Base-by-base conservation (phyloP, 2,888 invertebrate species). In the Digitonthophagus gazella region DNA sequence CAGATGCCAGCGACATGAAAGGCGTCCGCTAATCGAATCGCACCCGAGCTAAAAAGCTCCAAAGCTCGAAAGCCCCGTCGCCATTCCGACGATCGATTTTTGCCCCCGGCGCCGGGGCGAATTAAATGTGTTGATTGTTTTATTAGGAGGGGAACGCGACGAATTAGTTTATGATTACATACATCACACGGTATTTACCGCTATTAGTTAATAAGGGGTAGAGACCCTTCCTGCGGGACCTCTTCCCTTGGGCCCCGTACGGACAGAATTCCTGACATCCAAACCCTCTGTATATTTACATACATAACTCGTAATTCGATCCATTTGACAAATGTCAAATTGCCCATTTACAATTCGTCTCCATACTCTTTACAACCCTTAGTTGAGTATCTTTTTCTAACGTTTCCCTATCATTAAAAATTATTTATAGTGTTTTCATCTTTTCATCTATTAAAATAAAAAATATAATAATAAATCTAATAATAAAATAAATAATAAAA, bases 151-250 rank as follows among this genome's bases (percentile, higher is more conserved):
- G 78, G 76, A 77, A 76, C 75, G 74, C 73, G 76, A 74, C 71
- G 79, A 81, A 83, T 82, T 83, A 82, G 82, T 81, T 83, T 81
- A 82, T 80, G 81, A 82, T 83, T 83, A 81, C 79, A 80, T 81
- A 80, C 80, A 82, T 82, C 82, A 83, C 81, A 81, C 81, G 81
- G 81, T 81, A 82, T 83, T 83, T 83, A 83, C 82, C 82, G 79
- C 82, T 81, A 82, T 82, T 82, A 83, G 80, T 80, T 82, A 81
- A 81, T 81, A 80, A 82, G 81, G 80, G 82, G 82, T 67, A 67
- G 65, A 16, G 58, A 67, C 64, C 70, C 70, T 67, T 67, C 44
- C 65, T n/a, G 28, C 28, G 57, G 55, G 15, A 20, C 64, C 16
- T 16, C 16, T n/a, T 70, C 70, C 70, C 70, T 58, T 20, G 67